phyloP scores from a whole-genome alignment of 2,113 vertebrate species.

The Ictalurus punctatus region DNA sequence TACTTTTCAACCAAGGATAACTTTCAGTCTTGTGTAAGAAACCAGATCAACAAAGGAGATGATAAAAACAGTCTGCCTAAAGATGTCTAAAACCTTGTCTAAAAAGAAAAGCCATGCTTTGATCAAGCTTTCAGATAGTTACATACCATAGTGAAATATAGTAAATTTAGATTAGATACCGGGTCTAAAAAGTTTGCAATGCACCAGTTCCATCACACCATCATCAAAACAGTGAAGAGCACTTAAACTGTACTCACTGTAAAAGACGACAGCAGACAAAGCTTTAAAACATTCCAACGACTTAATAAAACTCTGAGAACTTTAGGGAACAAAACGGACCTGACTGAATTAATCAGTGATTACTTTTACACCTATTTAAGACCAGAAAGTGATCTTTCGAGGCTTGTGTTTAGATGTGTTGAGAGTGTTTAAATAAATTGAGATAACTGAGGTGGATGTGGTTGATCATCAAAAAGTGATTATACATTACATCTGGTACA shows the following conservation, averaged over 20 bases:
- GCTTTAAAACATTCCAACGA: background rate
- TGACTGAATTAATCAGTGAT: background rate
- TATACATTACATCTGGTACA: background rate
- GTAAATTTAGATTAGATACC: background rate
- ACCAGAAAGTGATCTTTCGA: background rate
- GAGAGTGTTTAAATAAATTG: background rate
- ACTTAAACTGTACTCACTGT: background rate
- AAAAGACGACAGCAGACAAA: background rate
- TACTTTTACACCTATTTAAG: background rate
- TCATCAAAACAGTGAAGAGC: background rate
- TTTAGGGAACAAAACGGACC: background rate
- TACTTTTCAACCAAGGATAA: background rate
- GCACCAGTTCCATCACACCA: too few species aligned
- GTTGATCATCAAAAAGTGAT: conserved; percentile 4
- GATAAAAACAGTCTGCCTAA: background rate
- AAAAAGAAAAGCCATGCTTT: background rate
- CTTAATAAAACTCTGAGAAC: background rate
- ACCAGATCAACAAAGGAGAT: background rate
- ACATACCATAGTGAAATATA: background rate
- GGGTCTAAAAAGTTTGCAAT: background rate
- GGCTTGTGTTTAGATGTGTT: background rate
- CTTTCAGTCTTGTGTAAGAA: background rate
- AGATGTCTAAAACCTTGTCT: background rate
- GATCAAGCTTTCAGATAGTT: background rate
- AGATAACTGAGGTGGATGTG: background rate